These are phyloP conservation scores for Ennomos quercinarius DNA, from an alignment of 2,888 invertebrate genomes.

Conservation along the genomic window DNA sequence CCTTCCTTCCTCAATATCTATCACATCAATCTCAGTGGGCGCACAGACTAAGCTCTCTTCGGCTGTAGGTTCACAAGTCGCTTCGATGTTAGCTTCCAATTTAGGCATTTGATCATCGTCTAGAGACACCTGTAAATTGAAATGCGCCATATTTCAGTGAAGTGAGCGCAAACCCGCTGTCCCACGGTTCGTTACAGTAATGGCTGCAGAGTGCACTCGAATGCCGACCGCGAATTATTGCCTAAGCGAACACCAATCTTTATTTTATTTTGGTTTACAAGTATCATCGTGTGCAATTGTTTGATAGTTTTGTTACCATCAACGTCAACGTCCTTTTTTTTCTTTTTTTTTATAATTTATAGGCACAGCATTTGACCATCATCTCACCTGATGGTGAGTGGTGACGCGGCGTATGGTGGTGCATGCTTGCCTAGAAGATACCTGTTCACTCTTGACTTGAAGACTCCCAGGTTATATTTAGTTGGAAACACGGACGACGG, in stretches of 20 bases:
- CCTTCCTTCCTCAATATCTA: constrained; percentile 37
- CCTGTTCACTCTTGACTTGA: too few species aligned
- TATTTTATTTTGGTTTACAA: neutral
- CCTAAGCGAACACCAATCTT: constrained; percentile 18
- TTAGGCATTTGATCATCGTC: neutral
- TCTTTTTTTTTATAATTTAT: too few species aligned
- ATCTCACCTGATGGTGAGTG: too few species aligned
- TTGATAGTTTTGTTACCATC: too few species aligned
- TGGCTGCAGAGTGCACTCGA: constrained; percentile 38
- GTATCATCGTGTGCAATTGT: too few species aligned
- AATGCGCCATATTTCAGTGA: neutral
- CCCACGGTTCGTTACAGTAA: constrained; percentile 63
- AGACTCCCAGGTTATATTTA: too few species aligned
- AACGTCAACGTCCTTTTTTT: too few species aligned
- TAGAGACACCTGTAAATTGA: constrained; percentile 6
- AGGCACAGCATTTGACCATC: too few species aligned
- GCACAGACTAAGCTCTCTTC: neutral
- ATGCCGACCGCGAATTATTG: constrained; percentile 3
- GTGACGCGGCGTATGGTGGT: too few species aligned
- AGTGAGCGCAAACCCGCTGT: constrained; percentile 44
- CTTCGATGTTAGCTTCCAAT: neutral
- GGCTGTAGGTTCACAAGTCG: neutral
- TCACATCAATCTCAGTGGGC: constrained; percentile 2
- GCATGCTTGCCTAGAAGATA: too few species aligned
- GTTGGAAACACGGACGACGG: too few species aligned